These are phyloP conservation scores for Idris sp. DNA, from an alignment of 1,140 invertebrate genomes.

Conservation along the genomic window DNA sequence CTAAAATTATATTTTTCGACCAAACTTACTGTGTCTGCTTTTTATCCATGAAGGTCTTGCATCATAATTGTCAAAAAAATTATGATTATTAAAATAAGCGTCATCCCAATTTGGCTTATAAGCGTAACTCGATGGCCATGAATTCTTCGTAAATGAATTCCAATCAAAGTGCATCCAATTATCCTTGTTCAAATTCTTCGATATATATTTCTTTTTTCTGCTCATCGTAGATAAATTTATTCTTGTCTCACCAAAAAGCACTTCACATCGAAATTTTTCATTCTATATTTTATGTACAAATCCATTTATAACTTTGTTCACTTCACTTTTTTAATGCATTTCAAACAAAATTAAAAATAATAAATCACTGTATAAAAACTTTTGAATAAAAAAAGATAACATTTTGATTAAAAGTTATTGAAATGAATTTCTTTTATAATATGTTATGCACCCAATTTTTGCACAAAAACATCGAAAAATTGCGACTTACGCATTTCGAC, in stretches of 20 bases:
- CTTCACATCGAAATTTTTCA: background rate
- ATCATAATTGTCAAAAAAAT: constrained; percentile 46
- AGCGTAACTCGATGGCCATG: constrained; percentile 19
- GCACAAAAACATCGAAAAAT: background rate
- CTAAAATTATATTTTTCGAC: too few species aligned
- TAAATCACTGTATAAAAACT: too few species aligned
- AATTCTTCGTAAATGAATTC: constrained; percentile 5
- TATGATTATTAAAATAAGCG: constrained; percentile 10
- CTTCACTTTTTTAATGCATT: too few species aligned
- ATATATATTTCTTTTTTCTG: constrained; percentile 16
- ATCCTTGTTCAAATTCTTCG: constrained; percentile 5
- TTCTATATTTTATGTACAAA: too few species aligned
- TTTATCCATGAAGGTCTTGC: constrained; percentile 43
- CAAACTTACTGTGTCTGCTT: constrained; percentile 33
- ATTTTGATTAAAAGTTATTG: too few species aligned
- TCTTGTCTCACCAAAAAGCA: background rate
- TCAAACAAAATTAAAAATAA: too few species aligned
- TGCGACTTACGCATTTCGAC: constrained; percentile 16
- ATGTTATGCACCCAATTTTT: too few species aligned
- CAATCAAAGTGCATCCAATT: constrained; percentile 25
- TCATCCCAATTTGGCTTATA: constrained; percentile 24
- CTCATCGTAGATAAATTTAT: constrained; percentile 2
- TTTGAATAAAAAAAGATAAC: too few species aligned
- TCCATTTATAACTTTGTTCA: too few species aligned
- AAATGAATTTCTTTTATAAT: too few species aligned